Evolutionary conservation across 1,140 invertebrate genomes (phyloP), one percentile per base, ranked within the genome.

Genomic region (Papilio polytes): DNA sequence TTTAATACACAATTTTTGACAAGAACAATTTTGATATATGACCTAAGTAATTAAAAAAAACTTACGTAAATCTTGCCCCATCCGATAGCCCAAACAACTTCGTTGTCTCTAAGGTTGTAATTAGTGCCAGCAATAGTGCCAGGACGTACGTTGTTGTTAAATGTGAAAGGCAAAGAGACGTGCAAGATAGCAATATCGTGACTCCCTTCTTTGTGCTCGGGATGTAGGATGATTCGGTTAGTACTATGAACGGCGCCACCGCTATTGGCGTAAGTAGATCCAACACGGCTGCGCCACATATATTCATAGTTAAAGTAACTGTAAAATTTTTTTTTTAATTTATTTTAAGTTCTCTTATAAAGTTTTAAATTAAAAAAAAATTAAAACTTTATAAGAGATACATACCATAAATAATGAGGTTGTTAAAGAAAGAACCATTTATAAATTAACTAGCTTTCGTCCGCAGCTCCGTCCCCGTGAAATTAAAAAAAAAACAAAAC

Each of bases 121-220:
- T 85, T 85, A 18, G 82, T 1, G 12, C 84, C 86, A 26, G 85
- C 82, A 51, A 88, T 85, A 10, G 31, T 72, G 12, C 36, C 81
- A 22, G 81, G 72, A 2, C 74, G 72, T 0, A 84, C 83, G 31
- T 83, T 83, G n/a, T 44, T 12, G 66, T 70, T 81, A 51, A 76
- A 78, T 1, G 1, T 6, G 7, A 84, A 73, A 51, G 46, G 66
- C 10, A 46, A 36, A 15, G 63, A 4, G 15, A 22, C 26, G 20
- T 80, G 78, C 22, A 86, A 2, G 13, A 86, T 73, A 20, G 96
- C 96, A 13, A 97, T 86, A 83, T 97, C 97, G 85, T 97, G 87
- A 81, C 96, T 96, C 0, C 84, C 74, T 0, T 90, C 80, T 80
- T 96, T 96, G 85, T 95, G 97, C 9, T 91, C 82, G 0, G 95